Evolutionary conservation across 2,113 vertebrate species (phyloP).

Genomic region (Neodontobutis hainanensis): DNA sequence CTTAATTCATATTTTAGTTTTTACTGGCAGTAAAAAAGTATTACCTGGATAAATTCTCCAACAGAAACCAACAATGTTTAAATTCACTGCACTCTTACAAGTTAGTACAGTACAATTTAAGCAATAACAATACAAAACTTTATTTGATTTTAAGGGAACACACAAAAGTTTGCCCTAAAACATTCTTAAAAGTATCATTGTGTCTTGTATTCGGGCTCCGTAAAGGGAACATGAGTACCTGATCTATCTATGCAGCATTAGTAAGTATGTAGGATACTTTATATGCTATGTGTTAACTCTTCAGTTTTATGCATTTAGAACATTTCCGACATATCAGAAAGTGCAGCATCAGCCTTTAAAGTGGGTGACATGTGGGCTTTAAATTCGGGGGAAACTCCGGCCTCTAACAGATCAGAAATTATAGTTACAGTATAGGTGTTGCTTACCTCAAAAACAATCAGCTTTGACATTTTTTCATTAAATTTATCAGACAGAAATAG

Average conservation of each 20-base stretch:
- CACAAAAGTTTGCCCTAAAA: too few relatives aligned
- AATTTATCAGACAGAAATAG: background rate
- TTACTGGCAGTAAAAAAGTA: too few relatives aligned
- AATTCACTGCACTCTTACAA: too few relatives aligned
- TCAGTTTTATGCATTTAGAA: background rate
- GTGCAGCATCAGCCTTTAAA: background rate
- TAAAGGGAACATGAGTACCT: too few relatives aligned
- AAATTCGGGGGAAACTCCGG: constrained; percentile 15
- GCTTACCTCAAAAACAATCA: background rate
- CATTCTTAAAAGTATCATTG: too few relatives aligned
- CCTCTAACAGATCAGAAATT: background rate
- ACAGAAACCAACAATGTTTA: too few relatives aligned
- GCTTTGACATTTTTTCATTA: background rate
- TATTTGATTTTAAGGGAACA: too few relatives aligned
- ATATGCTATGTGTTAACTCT: background rate
- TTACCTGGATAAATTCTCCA: too few relatives aligned
- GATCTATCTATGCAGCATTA: background rate
- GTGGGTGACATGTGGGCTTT: background rate
- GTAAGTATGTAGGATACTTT: background rate
- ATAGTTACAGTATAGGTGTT: background rate
- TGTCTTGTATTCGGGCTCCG: too few relatives aligned
- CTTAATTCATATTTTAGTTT: too few relatives aligned
- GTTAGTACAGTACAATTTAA: too few relatives aligned
- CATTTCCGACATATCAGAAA: constrained; percentile 6
- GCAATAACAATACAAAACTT: too few relatives aligned